phyloP scores from a whole-genome alignment of 2,113 vertebrate genomes.

The Chinchilla lanigera region DNA sequence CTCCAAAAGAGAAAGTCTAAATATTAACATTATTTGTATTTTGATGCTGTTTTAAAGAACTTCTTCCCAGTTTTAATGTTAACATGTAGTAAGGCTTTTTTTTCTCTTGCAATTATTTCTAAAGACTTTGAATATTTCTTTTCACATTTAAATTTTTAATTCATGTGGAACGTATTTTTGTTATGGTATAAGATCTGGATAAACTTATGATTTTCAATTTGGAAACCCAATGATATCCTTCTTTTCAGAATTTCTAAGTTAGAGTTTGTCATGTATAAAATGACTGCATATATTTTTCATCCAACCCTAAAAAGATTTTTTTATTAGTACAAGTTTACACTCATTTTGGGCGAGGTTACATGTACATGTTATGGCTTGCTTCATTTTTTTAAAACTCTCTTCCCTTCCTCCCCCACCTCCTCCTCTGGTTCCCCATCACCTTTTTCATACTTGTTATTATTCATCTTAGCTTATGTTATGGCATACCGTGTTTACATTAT shows the following conservation, averaged over 20 bases:
- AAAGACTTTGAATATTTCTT: not conserved
- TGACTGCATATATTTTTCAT: not conserved
- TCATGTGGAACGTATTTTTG: not conserved
- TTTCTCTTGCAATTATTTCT: constrained; percentile 5
- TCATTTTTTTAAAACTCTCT: not conserved
- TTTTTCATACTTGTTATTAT: not conserved
- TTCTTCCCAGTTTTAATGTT: not conserved
- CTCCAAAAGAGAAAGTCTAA: not conserved
- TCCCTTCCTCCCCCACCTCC: not conserved
- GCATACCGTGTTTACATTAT: not conserved
- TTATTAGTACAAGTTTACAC: not conserved
- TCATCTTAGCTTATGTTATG: not conserved
- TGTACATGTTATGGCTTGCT: not conserved
- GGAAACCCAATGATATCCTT: not conserved
- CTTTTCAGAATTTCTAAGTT: not conserved
- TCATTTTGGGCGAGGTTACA: not conserved
- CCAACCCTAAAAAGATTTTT: not conserved
- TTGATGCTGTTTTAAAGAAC: constrained; percentile 13
- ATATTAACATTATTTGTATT: not conserved
- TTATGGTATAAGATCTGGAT: not conserved
- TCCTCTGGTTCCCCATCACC: not conserved
- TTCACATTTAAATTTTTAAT: constrained; percentile 38
- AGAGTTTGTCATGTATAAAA: not conserved
- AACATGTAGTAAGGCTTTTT: not conserved
- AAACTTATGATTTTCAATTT: not conserved